Base-by-base conservation (phyloP, 35 echinoderm and acorn worm species). In the Amphiura filiformis region DNA sequence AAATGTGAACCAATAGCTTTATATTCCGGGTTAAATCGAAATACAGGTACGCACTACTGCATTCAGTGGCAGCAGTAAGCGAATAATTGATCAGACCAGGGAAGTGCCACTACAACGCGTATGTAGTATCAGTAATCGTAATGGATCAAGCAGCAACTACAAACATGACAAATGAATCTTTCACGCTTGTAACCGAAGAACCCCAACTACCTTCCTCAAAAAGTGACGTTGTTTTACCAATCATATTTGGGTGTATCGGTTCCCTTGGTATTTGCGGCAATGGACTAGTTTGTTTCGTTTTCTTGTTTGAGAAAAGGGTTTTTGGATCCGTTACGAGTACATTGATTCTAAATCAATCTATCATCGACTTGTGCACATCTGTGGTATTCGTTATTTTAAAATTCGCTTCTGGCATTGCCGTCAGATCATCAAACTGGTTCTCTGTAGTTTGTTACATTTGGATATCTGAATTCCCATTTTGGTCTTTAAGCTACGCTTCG, bases 291-390 rank as follows among this genome's bases (percentile, higher is more conserved):
- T 91, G 93, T 38, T 38, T 91, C 32, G 95, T 97, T 39, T 93
- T 97, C 56, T 42, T 90, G 32, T 37, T 44, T 0, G 88, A 96
- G 41, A 75, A 86, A 0, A 88, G 80, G 31, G 64, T 81, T 28
- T 97, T 97, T 42, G 61, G 86, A n/a, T 93, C 95, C 17, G 87
- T 97, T 17, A 97, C 95, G 12, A 97, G 88, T 82, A 38, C 90
- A 7, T 47, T 97, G 31, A 97, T 97, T 86, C 57, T 97, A 31
- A 97, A 97, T 39, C 91, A 97, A 36, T 92, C 95, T 1, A 64
- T 97, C 26, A 93, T 97, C 78, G 91, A 97, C 76, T 92, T 97
- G 18, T 30, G 87, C 4, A 88, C 86, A 23, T 84, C 95, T 0
- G 85, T 93, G 0, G 34, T 97, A 33, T 97, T 97, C 40, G 65